Percentiles rank a stretch among this genome's conserved stretches.
These are phyloP conservation scores for Babyrousa celebensis DNA, from an alignment of 2,797 vertebrate species.

Conservation along the genomic window DNA sequence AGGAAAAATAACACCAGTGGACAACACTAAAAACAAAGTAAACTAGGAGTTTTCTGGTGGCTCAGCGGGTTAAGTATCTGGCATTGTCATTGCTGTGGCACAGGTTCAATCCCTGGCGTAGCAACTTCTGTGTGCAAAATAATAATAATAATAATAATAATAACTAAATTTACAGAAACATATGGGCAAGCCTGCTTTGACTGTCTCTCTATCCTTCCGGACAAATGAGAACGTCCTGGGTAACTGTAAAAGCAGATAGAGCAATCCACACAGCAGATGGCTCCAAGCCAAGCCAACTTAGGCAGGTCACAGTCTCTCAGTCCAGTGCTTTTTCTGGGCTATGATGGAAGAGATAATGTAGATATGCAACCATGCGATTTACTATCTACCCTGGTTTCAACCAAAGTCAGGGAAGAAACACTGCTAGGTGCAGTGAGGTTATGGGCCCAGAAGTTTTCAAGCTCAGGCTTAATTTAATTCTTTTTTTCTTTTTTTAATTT, in stretches of 20 bases:
- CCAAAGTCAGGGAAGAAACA: not conserved
- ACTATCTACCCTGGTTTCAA: not conserved
- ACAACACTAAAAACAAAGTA: slow-evolving; percentile 4
- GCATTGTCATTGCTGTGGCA: too few species aligned
- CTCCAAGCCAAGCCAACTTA: not conserved
- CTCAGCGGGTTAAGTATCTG: too few species aligned
- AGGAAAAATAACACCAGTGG: not conserved
- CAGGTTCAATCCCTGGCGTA: too few species aligned
- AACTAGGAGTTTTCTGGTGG: not conserved
- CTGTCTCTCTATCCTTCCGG: not conserved
- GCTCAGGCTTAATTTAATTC: not conserved
- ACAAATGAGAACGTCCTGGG: not conserved
- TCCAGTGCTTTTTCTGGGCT: not conserved
- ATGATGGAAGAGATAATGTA: not conserved
- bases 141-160: not conserved
- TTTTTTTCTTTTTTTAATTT: not conserved
- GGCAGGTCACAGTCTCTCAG: not conserved
- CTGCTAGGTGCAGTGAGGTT: not conserved
- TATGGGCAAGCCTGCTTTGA: not conserved
- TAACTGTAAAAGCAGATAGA: not conserved
- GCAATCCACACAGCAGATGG: not conserved
- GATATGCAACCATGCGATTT: not conserved
- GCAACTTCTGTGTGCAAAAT: too few species aligned
- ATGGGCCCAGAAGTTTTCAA: not conserved
- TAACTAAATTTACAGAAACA: slow-evolving; percentile 2